Percentiles rank a stretch among this genome's conserved stretches.
Conservation (phyloP, 2,797 vertebrate genomes). For the Triplophysa yarkandensis region DNA sequence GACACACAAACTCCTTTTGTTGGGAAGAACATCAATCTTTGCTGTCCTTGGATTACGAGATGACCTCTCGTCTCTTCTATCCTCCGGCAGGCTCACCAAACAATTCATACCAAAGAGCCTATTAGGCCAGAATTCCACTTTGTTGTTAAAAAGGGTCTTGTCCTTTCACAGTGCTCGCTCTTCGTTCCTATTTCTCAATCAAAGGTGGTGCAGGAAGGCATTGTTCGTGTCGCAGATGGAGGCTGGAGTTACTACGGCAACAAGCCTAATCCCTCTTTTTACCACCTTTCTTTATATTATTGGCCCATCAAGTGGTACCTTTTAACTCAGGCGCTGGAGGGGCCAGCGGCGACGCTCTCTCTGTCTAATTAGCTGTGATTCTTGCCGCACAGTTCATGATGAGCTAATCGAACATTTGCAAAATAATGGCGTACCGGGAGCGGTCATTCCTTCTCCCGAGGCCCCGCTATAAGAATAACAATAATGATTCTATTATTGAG, state of each 20-base stretch:
- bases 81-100: slow-evolving; percentile 83
- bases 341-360: slow-evolving; percentile 80
- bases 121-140: slow-evolving; percentile 90
- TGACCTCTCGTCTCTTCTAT: slow-evolving; percentile 87
- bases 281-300: slow-evolving; percentile 91
- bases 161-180: slow-evolving; percentile 89
- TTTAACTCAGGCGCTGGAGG: slow-evolving; percentile 91
- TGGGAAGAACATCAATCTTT: slow-evolving; percentile 79
- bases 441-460: slow-evolving; percentile 89
- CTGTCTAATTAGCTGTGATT: slow-evolving; percentile 96
- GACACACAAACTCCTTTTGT: slow-evolving; percentile 84
- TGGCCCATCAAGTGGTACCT: slow-evolving; percentile 93
- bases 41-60: slow-evolving; percentile 84
- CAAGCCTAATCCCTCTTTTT: slow-evolving; percentile 95
- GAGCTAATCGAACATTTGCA: slow-evolving; percentile 96
- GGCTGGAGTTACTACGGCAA: slow-evolving; percentile 98
- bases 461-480: slow-evolving; percentile 93
- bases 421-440: slow-evolving; percentile 94
- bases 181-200: slow-evolving; percentile 80
- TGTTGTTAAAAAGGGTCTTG: slow-evolving; percentile 91
- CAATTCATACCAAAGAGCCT: slow-evolving; percentile 84
- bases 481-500: slow-evolving; percentile 99
- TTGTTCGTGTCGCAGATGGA: slow-evolving; percentile 96
- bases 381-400: slow-evolving; percentile 91
- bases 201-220: slow-evolving; percentile 94